Conservation (phyloP, 2,888 invertebrate genomes). For the Theodoxus fluviatilis region DNA sequence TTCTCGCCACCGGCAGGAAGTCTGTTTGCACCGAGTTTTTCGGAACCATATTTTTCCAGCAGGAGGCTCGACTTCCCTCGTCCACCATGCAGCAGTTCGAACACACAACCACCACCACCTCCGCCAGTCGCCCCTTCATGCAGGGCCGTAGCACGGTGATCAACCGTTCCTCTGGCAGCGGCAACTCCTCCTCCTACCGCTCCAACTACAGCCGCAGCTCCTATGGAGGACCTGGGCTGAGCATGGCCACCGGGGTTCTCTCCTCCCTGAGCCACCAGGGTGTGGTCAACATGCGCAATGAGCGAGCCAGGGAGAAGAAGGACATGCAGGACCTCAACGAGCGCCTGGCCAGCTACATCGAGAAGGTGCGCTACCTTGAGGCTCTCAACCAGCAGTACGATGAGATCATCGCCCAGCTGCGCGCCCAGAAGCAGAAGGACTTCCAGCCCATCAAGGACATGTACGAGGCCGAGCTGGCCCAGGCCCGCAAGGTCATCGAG, state of each 20-base stretch:
- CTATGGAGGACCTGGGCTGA: neutral
- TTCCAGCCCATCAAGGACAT: conserved; percentile 61
- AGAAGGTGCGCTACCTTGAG: conserved; percentile 65
- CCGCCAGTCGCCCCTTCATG: conserved; percentile 25
- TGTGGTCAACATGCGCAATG: conserved; percentile 65
- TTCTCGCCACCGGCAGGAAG: too few relatives aligned
- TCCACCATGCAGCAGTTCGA: neutral
- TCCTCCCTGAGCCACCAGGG: conserved; percentile 48
- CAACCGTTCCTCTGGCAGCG: conserved; percentile 16
- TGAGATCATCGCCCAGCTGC: conserved; percentile 56
- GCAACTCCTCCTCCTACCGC: neutral
- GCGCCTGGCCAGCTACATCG: conserved; percentile 68
- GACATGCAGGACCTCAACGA: conserved; percentile 68
- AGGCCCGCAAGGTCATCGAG: conserved; percentile 66
- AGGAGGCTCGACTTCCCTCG: too few relatives aligned
- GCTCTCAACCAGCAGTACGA: conserved; percentile 59
- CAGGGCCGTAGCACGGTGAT: conserved; percentile 21
- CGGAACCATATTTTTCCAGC: too few relatives aligned
- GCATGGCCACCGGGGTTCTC: conserved; percentile 37
- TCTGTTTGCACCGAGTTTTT: too few relatives aligned
- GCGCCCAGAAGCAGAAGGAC: conserved; percentile 50
- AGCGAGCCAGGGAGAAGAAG: conserved; percentile 67
- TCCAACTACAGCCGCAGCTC: neutral
- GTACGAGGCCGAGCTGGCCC: conserved; percentile 66
- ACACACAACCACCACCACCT: conserved; percentile 1